These are phyloP conservation scores for Macrotrachela quadricornifera DNA, from an alignment of 1,140 invertebrate genomes.

Conservation along the genomic window DNA sequence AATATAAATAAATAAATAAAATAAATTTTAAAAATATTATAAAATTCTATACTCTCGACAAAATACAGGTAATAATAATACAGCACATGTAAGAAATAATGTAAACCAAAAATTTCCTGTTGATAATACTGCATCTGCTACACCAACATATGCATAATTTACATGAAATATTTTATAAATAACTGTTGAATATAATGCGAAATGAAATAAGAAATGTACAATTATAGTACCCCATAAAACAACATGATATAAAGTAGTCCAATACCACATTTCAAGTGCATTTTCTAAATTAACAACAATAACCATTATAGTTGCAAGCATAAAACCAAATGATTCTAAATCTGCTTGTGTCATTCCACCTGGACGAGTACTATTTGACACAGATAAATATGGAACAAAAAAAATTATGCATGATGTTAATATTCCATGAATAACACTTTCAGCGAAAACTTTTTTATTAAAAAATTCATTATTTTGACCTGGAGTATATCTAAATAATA, in stretches of 20 bases:
- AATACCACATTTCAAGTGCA: slow-evolving; percentile 85
- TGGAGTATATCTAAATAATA: slow-evolving; percentile 42
- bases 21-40: no score
- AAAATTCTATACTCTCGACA: no score
- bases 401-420: slow-evolving; percentile 83
- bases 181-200: slow-evolving; percentile 31
- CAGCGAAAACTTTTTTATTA: slow-evolving; percentile 47
- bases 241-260: slow-evolving; percentile 91
- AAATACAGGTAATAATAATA: slow-evolving; percentile 71
- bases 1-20: slow-evolving; percentile 20
- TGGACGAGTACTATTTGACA: slow-evolving; percentile 59
- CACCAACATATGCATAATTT: slow-evolving; percentile 15
- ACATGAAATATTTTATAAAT: slow-evolving; percentile 22
- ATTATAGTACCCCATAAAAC: slow-evolving; percentile 88
- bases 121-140: slow-evolving; percentile 20
- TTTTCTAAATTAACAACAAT: slow-evolving; percentile 82
- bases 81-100: slow-evolving; percentile 55
- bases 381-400: slow-evolving; percentile 83
- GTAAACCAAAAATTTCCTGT: slow-evolving; percentile 86
- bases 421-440: slow-evolving; percentile 71
- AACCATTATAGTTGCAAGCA: slow-evolving; percentile 76
- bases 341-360: slow-evolving; percentile 68
- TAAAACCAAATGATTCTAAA: slow-evolving; percentile 75
- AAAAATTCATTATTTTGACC: slow-evolving; percentile 78
- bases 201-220: slow-evolving; percentile 61